phyloP scores from a whole-genome alignment of 1,140 invertebrate genomes.

The Idris sp. region DNA sequence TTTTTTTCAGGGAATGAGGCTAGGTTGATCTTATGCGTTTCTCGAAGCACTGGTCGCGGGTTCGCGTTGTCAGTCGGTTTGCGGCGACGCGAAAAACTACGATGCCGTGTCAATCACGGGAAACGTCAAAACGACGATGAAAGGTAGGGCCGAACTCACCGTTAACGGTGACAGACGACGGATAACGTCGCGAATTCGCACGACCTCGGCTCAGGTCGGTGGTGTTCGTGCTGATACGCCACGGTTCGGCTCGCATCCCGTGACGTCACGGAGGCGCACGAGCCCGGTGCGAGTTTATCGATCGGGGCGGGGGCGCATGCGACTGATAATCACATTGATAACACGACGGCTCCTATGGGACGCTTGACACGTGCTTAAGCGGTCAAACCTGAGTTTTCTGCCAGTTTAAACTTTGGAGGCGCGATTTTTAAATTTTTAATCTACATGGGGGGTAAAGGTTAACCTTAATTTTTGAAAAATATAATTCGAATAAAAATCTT shows the following conservation, averaged over 20 bases:
- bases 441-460: too few species aligned
- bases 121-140: slow-evolving; percentile 70
- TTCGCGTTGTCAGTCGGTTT: slow-evolving; percentile 1
- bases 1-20: too few species aligned
- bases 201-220: slow-evolving; percentile 65
- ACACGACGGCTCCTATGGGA: slow-evolving; percentile 45
- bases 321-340: slow-evolving; percentile 60
- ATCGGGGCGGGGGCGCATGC: slow-evolving; percentile 73
- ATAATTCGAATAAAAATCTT: too few species aligned
- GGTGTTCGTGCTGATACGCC: slow-evolving; percentile 64
- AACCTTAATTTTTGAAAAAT: too few species aligned
- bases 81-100: slow-evolving; percentile 24
- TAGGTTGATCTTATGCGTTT: too few species aligned
- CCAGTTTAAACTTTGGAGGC: neutral
- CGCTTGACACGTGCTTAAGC: slow-evolving; percentile 67
- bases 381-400: slow-evolving; percentile 8
- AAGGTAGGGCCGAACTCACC: slow-evolving; percentile 65
- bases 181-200: slow-evolving; percentile 60
- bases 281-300: slow-evolving; percentile 72
- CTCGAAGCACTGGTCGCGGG: slow-evolving; percentile 12
- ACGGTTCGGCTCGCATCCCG: slow-evolving; percentile 61
- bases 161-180: slow-evolving; percentile 66
- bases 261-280: slow-evolving; percentile 68
- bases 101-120: slow-evolving; percentile 44
- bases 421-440: slow-evolving; percentile 16